Evolutionary conservation across 2,113 vertebrate species (phyloP).

Genomic region (Crypturellus undulatus): DNA sequence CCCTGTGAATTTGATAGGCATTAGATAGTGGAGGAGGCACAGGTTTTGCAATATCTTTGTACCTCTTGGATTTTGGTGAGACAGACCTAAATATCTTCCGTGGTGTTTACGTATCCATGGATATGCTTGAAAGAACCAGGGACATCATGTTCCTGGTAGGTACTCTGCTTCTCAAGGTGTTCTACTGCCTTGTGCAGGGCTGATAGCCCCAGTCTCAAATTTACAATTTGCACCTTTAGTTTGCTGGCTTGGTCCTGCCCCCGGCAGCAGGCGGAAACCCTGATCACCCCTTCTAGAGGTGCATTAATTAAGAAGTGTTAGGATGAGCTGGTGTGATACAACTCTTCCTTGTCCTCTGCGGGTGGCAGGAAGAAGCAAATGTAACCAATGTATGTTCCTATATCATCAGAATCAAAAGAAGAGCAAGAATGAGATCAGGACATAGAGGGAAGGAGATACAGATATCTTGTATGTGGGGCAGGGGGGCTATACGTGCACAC

Average conservation of each 20-base stretch:
- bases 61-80: neutral
- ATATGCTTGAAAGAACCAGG: neutral
- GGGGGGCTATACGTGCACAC: no score
- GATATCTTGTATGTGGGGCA: no score
- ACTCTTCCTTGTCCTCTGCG: neutral
- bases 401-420: neutral
- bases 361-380: neutral
- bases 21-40: neutral
- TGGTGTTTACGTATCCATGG: rapidly evolving
- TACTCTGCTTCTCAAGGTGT: neutral
- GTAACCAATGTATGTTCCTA: neutral
- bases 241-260: neutral
- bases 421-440: neutral
- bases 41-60: neutral
- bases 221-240: neutral
- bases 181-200: neutral
- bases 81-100: neutral
- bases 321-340: neutral
- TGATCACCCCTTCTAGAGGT: neutral
- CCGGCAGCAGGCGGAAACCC: neutral
- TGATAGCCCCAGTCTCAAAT: neutral
- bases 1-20: neutral
- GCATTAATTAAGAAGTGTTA: neutral
- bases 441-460: neutral
- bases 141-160: neutral